Evolutionary conservation across 2,797 vertebrate species (phyloP).

Genomic region (Champsocephalus esox): DNA sequence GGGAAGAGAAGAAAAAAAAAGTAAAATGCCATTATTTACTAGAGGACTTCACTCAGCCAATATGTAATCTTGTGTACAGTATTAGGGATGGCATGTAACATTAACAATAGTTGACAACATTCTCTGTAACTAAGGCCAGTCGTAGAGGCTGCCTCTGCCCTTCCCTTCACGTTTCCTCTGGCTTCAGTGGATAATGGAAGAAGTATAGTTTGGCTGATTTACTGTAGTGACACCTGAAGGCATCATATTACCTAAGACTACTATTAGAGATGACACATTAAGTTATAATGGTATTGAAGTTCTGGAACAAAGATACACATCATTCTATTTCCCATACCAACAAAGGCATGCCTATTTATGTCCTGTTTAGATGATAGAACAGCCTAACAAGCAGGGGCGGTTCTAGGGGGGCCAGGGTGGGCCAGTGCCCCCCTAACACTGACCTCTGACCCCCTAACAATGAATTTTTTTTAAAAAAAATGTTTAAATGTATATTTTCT

Average conservation of each 20-base stretch:
- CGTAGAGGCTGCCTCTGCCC: constrained; percentile 21
- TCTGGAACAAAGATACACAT: constrained; percentile 7
- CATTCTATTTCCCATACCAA: constrained; percentile 5
- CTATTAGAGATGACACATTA: constrained; percentile 36
- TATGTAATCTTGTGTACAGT: constrained; percentile 44
- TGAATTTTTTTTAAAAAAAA: too few species aligned
- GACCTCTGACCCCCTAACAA: too few species aligned
- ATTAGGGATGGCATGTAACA: constrained; percentile 53
- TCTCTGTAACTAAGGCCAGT: constrained; percentile 30
- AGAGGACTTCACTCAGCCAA: constrained; percentile 43
- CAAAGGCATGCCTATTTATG: background rate
- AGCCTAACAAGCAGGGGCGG: background rate
- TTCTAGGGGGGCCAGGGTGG: too few species aligned
- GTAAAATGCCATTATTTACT: constrained; percentile 22
- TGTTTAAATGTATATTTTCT: too few species aligned
- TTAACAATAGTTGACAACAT: constrained; percentile 60
- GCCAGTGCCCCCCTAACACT: too few species aligned
- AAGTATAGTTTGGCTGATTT: constrained; percentile 32
- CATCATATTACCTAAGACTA: constrained; percentile 10
- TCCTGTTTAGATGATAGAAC: constrained; percentile 1
- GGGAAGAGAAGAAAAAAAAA: background rate
- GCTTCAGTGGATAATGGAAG: constrained; percentile 2
- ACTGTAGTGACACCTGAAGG: constrained; percentile 33
- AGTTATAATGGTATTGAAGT: constrained; percentile 34
- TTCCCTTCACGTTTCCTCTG: constrained; percentile 27